A percentile compares a stretch with the other conserved stretches of the same genome.
Conservation (phyloP, 2,113 vertebrate genomes). For the Acrocephalus arundinaceus region DNA sequence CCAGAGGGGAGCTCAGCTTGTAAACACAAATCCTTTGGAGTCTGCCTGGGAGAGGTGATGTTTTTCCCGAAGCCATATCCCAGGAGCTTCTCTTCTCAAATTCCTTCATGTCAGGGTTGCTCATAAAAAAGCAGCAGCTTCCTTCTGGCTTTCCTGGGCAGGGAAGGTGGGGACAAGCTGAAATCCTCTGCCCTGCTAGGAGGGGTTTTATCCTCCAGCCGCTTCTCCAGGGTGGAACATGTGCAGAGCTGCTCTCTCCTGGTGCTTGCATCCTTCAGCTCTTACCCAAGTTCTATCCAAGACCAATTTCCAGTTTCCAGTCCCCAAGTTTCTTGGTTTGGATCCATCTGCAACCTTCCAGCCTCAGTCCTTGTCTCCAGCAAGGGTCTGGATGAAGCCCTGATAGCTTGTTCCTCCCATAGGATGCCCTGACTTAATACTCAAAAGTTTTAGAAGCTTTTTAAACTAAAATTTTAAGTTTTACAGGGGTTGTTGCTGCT, state of each 20-base stretch:
- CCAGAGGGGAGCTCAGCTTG: neutral
- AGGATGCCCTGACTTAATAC: neutral
- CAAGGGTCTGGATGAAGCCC: neutral
- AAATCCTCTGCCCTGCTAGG: neutral
- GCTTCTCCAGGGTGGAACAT: fast-evolving
- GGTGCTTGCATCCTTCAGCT: neutral
- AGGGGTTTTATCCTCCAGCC: neutral
- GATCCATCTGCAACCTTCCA: neutral
- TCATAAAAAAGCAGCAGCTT: neutral
- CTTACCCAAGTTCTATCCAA: neutral
- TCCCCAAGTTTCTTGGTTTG: neutral
- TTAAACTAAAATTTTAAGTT: neutral
- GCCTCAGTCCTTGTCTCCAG: neutral
- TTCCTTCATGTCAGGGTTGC: neutral
- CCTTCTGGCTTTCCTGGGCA: neutral
- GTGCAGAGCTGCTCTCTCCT: neutral
- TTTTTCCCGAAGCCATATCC: neutral
- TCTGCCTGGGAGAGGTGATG: neutral
- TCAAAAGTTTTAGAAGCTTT: neutral
- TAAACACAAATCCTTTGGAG: neutral
- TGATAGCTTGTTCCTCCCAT: neutral
- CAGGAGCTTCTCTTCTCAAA: neutral
- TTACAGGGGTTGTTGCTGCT: neutral
- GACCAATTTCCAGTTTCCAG: neutral
- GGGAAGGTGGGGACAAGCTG: neutral